phyloP scores from a whole-genome alignment of 1,140 invertebrate species.

The Phthorimaea operculella region DNA sequence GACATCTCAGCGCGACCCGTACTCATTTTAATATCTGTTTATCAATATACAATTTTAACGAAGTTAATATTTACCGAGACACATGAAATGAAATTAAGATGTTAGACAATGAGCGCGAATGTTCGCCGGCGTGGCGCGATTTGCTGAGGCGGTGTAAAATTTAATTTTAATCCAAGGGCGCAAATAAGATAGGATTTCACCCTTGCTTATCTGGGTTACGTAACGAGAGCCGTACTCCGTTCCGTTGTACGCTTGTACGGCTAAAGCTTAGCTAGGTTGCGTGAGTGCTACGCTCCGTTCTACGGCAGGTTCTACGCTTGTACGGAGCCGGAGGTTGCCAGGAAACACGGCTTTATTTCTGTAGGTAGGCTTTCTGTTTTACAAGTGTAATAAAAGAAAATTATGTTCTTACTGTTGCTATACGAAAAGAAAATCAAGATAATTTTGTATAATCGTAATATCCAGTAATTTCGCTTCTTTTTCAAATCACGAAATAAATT shows the following conservation, averaged over 20 bases:
- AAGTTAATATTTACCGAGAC: slow-evolving; percentile 32
- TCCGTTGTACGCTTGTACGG: no score
- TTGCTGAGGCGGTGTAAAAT: slow-evolving; percentile 56
- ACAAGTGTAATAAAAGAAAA: no score
- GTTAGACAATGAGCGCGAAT: slow-evolving; percentile 41
- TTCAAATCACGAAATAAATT: no score
- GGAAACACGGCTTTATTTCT: no score
- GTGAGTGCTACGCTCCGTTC: neutral
- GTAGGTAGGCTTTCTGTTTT: no score
- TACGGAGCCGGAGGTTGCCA: no score
- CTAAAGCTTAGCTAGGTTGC: neutral
- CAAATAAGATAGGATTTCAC: slow-evolving; percentile 62
- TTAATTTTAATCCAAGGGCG: slow-evolving; percentile 59
- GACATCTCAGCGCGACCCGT: neutral
- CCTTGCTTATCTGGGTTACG: slow-evolving; percentile 50
- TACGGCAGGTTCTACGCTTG: no score
- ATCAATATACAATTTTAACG: slow-evolving; percentile 15
- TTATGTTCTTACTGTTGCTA: no score
- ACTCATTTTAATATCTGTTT: neutral
- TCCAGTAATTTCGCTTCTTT: no score
- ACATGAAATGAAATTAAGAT: slow-evolving; percentile 48
- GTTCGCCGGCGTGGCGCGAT: slow-evolving; percentile 31
- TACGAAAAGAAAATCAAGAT: no score
- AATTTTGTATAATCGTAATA: no score
- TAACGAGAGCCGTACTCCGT: slow-evolving; percentile 15